phyloP scores from a whole-genome alignment of 1,140 invertebrate species.

The Capitella teleta region DNA sequence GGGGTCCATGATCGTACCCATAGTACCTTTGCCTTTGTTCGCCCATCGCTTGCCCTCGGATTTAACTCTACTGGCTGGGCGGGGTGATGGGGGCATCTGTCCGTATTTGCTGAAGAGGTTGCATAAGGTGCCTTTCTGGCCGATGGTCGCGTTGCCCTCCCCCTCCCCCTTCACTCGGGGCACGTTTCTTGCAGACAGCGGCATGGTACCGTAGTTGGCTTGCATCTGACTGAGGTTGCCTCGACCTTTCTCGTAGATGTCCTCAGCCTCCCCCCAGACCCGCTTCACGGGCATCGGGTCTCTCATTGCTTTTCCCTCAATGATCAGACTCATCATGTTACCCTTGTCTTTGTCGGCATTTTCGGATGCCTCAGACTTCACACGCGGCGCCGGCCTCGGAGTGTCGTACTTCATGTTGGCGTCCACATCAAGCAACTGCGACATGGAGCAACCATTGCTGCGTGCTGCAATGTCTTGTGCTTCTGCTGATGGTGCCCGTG shows the following conservation, averaged over 20 bases:
- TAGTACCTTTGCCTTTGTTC: not conserved
- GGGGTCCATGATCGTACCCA: not conserved
- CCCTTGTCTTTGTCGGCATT: not conserved
- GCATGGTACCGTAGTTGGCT: not conserved
- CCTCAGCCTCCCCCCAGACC: conserved; percentile 28
- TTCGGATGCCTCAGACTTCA: not conserved
- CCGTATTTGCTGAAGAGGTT: not conserved
- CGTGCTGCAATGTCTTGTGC: not conserved
- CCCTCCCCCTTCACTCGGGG: not conserved
- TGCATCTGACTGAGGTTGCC: not conserved
- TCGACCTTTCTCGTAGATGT: conserved; percentile 14
- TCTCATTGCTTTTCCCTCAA: not conserved
- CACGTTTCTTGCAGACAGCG: not conserved
- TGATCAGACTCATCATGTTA: not conserved
- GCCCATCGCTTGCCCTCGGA: not conserved
- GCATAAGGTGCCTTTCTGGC: not conserved
- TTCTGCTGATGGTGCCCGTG: not conserved
- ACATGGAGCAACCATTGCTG: not conserved
- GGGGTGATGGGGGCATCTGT: not conserved
- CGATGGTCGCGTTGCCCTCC: not conserved
- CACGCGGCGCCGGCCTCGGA: not conserved
- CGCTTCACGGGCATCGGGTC: conserved; percentile 17
- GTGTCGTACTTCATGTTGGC: not conserved
- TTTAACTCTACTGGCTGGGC: not conserved
- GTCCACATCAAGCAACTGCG: not conserved